phyloP scores from a whole-genome alignment of 2,797 vertebrate genomes.

The Distichodus sexfasciatus region DNA sequence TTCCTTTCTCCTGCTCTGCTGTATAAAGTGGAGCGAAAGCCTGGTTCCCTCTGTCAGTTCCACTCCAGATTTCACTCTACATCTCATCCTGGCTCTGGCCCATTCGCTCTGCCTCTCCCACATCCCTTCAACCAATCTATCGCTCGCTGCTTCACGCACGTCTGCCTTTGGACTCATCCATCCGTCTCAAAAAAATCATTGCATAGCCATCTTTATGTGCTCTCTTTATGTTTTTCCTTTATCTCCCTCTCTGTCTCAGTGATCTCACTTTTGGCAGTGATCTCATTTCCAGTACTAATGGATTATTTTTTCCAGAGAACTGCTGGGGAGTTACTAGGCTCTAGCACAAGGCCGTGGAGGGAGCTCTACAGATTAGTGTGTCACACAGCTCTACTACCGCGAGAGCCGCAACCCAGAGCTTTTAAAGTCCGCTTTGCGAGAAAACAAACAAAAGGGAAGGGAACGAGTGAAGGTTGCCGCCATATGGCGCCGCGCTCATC shows the following conservation, averaged over 20 bases:
- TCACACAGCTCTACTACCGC: slow-evolving; percentile 11
- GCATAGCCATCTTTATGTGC: background rate
- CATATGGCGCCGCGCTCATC: slow-evolving; percentile 52
- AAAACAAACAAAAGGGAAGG: slow-evolving; percentile 24
- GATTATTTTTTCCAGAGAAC: slow-evolving; percentile 26
- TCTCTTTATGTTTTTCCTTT: background rate
- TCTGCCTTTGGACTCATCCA: background rate
- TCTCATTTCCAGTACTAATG: slow-evolving; percentile 18
- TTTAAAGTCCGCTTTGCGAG: slow-evolving; percentile 22
- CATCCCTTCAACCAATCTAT: slow-evolving; percentile 1
- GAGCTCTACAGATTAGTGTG: slow-evolving; percentile 15
- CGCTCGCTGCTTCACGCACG: background rate
- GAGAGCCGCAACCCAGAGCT: slow-evolving; percentile 1
- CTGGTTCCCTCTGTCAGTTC: background rate
- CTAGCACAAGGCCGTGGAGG: background rate
- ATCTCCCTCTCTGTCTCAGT: background rate
- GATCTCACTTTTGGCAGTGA: slow-evolving; percentile 23
- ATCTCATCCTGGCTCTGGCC: background rate
- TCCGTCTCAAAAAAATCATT: background rate
- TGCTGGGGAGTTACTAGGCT: slow-evolving; percentile 1
- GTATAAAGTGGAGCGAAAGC: background rate
- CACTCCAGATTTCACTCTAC: background rate
- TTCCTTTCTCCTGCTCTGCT: background rate
- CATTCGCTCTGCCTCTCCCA: background rate
- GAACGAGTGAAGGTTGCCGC: slow-evolving; percentile 27